Evolutionary conservation across 1,140 invertebrate genomes (phyloP), one percentile per base, ranked within the genome.

Genomic region (Alviniconcha marisindica): DNA sequence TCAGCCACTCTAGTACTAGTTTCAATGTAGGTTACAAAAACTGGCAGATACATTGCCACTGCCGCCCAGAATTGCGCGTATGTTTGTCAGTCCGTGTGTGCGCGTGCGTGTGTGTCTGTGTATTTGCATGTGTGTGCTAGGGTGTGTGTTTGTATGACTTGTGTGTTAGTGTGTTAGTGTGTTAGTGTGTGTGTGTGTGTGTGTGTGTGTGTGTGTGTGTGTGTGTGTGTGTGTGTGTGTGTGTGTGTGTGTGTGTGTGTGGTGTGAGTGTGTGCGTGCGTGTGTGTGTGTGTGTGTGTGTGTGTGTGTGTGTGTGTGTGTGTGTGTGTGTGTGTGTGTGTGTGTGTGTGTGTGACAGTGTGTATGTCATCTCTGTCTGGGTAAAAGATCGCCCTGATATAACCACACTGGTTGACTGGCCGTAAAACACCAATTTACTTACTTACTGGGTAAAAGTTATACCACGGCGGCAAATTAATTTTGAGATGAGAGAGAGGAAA

Each of bases 81-180:
- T 69, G 63, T 69, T 5, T 48, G 44, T 48, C 7, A 10, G 44
- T 48, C 7, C 18, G 44, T 48, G 44, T 48, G 44, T 48, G 63
- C 24, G 33, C 24, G 63, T 69, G 63, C 24, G 63, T 69, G 63
- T 69, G 33, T 69, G 63, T 69, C 7, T 69, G 63, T 69, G 63
- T 69, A 24, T 7, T 7, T 69, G 63, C 33, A 48, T 48, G 44
- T 5, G 18, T 5, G 44, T 48, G 44, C 5, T 48, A 18, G 44
- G 18, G 7, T 48, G 44, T 48, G 18, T 48, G 7, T 48, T 48
- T 48, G 5, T 18, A 48, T 48, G 5, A 48, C 44, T 48, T 48
- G 18, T 48, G 44, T 18, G 18, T 48, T 48, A 10, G 5, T 48
- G 7, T 10, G 44, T 48, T 48, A 10, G 44, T 18, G 18, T 10